Conservation (phyloP, 2,888 invertebrate genomes). For the Rhagonycha lutea region DNA sequence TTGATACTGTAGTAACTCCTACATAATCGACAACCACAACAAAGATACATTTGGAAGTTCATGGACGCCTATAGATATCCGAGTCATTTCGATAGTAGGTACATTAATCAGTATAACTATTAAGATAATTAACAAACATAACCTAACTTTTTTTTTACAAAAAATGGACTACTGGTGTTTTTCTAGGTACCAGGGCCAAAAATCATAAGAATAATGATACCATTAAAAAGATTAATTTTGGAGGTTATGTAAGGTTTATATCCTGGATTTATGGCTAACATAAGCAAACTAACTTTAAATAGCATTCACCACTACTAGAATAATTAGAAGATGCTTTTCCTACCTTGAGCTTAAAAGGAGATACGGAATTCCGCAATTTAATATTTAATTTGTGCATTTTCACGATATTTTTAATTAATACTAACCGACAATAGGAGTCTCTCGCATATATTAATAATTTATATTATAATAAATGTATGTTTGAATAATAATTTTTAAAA, state of each 20-base stretch:
- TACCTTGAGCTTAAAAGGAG: not conserved
- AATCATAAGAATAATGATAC: not conserved
- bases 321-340: not conserved
- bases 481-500: not conserved
- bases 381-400: not conserved
- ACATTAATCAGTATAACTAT: not conserved
- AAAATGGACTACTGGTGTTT: not conserved
- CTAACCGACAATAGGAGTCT: not conserved
- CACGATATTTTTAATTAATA: not conserved
- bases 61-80: not conserved
- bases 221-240: not conserved
- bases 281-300: not conserved
- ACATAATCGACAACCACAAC: too few relatives aligned
- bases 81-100: not conserved
- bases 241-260: not conserved
- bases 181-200: not conserved
- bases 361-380: not conserved
- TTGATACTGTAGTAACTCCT: too few relatives aligned
- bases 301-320: not conserved
- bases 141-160: not conserved
- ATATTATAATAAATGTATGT: not conserved
- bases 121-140: not conserved
- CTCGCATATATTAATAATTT: not conserved
- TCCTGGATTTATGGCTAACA: not conserved
- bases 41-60: not conserved